phyloP scores from a whole-genome alignment of 2,888 invertebrate species.

The Frankliniella fusca region DNA sequence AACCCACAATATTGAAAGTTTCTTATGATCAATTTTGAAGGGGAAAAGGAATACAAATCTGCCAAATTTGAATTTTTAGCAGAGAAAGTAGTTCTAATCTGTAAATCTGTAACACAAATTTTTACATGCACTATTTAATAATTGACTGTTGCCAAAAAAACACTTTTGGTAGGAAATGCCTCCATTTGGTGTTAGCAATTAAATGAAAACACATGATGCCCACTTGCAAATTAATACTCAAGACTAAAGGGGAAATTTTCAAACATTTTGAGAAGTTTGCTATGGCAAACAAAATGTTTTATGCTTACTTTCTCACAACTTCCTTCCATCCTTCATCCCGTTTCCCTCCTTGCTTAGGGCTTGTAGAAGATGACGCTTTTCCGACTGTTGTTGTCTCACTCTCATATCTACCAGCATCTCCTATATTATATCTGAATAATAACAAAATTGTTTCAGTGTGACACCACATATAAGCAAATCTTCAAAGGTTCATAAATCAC shows the following conservation, averaged over 20 bases:
- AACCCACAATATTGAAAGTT: neutral
- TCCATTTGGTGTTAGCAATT: neutral
- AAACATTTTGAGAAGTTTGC: too few species aligned
- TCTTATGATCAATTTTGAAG: too few species aligned
- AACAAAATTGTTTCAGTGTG: slow-evolving; percentile 9
- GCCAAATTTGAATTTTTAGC: neutral
- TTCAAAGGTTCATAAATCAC: neutral
- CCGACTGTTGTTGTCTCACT: slow-evolving; percentile 30
- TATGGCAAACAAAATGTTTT: neutral
- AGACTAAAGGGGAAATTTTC: neutral
- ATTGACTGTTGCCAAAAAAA: too few species aligned
- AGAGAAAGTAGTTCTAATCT: too few species aligned
- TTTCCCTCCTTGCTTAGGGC: slow-evolving; percentile 63
- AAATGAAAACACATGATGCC: neutral
- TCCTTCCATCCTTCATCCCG: slow-evolving; percentile 97
- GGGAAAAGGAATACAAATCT: neutral
- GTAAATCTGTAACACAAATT: neutral
- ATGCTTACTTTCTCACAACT: slow-evolving; percentile 74
- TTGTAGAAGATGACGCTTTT: slow-evolving; percentile 50
- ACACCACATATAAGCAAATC: neutral
- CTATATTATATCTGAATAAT: slow-evolving; percentile 33
- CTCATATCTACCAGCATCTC: slow-evolving; percentile 4
- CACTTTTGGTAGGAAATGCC: neutral
- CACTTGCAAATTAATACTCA: neutral
- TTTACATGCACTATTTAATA: neutral